Percentiles rank a stretch among this genome's conserved stretches.
These are phyloP conservation scores for Proterorhinus semilunaris DNA, from an alignment of 2,113 vertebrate species.

Conservation along the genomic window DNA sequence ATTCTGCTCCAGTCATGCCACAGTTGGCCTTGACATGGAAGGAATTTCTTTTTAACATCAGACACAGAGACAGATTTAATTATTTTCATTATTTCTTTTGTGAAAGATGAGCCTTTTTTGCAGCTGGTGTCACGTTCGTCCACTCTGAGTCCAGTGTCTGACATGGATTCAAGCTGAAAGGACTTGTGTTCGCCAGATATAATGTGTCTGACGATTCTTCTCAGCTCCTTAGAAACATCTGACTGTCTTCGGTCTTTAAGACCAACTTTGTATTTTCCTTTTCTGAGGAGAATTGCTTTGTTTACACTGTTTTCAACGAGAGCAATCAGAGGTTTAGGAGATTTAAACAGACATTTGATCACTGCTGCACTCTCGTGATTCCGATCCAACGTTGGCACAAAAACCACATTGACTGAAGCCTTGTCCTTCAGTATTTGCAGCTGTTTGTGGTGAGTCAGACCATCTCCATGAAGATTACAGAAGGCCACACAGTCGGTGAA, in stretches of 20 bases:
- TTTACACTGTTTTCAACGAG: slow-evolving; percentile 54
- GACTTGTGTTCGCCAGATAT: slow-evolving; percentile 26
- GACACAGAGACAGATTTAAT: slow-evolving; percentile 45
- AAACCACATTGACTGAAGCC: slow-evolving; percentile 63
- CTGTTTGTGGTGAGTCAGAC: slow-evolving; percentile 50
- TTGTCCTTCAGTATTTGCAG: slow-evolving; percentile 57
- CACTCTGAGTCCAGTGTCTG: slow-evolving; percentile 42
- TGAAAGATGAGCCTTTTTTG: slow-evolving; percentile 47
- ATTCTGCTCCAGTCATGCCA: slow-evolving; percentile 69
- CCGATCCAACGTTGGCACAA: slow-evolving; percentile 48
- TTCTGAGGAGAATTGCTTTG: neutral
- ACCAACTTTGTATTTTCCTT: slow-evolving; percentile 52
- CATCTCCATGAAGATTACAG: slow-evolving; percentile 75
- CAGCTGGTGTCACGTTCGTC: slow-evolving; percentile 59
- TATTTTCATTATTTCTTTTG: slow-evolving; percentile 28
- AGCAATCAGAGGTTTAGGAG: slow-evolving; percentile 62
- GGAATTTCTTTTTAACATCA: slow-evolving; percentile 56
- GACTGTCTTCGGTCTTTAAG: slow-evolving; percentile 65
- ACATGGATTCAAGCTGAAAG: slow-evolving; percentile 57
- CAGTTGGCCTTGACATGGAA: slow-evolving; percentile 57
- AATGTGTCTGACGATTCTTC: slow-evolving; percentile 38
- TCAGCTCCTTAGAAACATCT: slow-evolving; percentile 60
- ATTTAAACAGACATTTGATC: slow-evolving; percentile 37
- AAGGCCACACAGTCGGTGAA: slow-evolving; percentile 75
- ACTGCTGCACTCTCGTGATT: slow-evolving; percentile 19